Conservation (phyloP, 2,113 vertebrate species). For the Ginglymostoma cirratum region DNA sequence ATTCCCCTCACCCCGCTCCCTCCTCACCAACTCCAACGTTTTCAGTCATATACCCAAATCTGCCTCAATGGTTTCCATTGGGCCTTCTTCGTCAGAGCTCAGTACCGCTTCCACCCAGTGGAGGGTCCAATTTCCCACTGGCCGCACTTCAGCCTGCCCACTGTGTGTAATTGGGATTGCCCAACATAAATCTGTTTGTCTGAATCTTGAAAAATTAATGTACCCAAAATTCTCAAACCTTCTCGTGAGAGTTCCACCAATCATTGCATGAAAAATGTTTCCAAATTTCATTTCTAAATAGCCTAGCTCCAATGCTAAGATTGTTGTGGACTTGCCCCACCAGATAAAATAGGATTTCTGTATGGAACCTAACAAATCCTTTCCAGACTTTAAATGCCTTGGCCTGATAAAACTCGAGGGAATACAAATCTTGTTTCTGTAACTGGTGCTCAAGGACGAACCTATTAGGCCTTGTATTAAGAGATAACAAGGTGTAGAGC, state of each 20-base stretch:
- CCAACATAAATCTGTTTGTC: not conserved
- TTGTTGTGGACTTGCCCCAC: not conserved
- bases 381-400: not conserved
- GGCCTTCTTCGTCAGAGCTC: too few relatives aligned
- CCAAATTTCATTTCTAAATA: not conserved
- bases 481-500: too few relatives aligned
- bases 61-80: too few relatives aligned
- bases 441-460: not conserved
- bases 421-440: not conserved
- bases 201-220: not conserved
- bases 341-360: not conserved
- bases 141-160: too few relatives aligned
- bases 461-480: not conserved
- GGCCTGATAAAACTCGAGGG: not conserved
- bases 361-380: not conserved
- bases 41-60: too few relatives aligned
- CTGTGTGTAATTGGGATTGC: too few relatives aligned
- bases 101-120: too few relatives aligned
- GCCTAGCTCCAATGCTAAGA: not conserved
- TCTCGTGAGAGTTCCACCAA: not conserved
- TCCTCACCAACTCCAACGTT: too few relatives aligned
- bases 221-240: not conserved
- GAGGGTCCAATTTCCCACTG: too few relatives aligned
- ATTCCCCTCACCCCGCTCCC: too few relatives aligned
- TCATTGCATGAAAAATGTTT: not conserved